Evolutionary conservation across 2,888 invertebrate species (phyloP).

Genomic region (Philaethria dido): DNA sequence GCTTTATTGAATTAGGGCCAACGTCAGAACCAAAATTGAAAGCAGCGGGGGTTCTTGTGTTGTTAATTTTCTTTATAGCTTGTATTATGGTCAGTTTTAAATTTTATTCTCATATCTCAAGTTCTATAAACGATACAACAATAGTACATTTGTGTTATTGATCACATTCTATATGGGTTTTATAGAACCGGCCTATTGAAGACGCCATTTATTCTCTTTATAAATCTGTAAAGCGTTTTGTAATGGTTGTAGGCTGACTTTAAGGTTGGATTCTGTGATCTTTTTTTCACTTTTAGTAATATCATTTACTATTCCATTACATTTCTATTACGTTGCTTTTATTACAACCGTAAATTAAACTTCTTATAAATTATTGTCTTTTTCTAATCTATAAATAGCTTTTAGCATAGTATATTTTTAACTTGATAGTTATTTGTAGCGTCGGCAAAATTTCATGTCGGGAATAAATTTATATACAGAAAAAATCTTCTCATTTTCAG

Average conservation of each 20-base stretch:
- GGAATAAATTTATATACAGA: background rate
- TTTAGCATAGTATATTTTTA: background rate
- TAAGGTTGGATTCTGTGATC: slow-evolving; percentile 24
- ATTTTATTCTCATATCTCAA: slow-evolving; percentile 77
- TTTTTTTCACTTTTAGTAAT: slow-evolving; percentile 39
- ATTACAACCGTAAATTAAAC: background rate
- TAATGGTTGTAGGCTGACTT: slow-evolving; percentile 34
- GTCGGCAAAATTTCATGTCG: background rate
- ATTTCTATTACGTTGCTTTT: background rate
- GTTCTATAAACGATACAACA: slow-evolving; percentile 78
- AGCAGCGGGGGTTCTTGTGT: slow-evolving; percentile 79
- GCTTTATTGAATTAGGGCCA: slow-evolving; percentile 84
- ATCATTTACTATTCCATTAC: slow-evolving; percentile 35
- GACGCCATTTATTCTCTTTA: slow-evolving; percentile 51
- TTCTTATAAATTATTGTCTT: background rate
- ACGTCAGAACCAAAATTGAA: slow-evolving; percentile 83
- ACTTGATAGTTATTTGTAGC: background rate
- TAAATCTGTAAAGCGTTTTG: slow-evolving; percentile 43
- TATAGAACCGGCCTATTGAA: slow-evolving; percentile 49
- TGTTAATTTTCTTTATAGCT: slow-evolving; percentile 84
- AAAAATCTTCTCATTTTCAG: background rate
- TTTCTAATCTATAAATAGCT: background rate
- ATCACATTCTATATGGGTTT: slow-evolving; percentile 70
- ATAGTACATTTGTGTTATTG: slow-evolving; percentile 76
- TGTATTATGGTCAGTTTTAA: slow-evolving; percentile 79